These are phyloP conservation scores for Centropus unirufus DNA, from an alignment of 2,113 vertebrate species.

Conservation along the genomic window DNA sequence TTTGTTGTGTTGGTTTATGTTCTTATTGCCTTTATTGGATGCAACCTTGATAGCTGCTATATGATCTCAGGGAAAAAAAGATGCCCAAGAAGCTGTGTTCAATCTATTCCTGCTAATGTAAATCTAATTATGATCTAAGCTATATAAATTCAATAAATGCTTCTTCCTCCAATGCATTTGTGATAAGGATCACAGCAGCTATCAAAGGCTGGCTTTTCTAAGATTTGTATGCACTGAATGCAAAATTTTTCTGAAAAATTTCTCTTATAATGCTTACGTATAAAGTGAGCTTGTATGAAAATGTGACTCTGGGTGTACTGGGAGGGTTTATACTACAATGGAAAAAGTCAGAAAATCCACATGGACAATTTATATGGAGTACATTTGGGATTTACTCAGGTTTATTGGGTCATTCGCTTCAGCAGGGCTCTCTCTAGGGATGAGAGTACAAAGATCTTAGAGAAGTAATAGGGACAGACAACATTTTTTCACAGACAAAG, in stretches of 20 bases:
- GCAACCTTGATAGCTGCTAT: not conserved
- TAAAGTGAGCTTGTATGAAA: not conserved
- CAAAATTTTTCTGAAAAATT: not conserved
- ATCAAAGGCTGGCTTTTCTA: not conserved
- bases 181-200: not conserved
- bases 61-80: not conserved
- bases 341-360: not conserved
- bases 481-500: not conserved
- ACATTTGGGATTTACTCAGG: not conserved
- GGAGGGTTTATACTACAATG: not conserved
- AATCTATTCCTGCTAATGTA: not conserved
- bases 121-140: not conserved
- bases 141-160: not conserved
- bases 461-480: not conserved
- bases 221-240: not conserved
- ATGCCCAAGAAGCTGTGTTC: not conserved
- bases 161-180: not conserved
- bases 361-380: not conserved
- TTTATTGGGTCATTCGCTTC: not conserved
- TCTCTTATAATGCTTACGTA: not conserved
- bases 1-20: not conserved
- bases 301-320: not conserved
- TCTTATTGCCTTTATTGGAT: not conserved
- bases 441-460: not conserved
- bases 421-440: not conserved